Conservation (phyloP, 2,113 vertebrate species). For the Pedetes capensis region DNA sequence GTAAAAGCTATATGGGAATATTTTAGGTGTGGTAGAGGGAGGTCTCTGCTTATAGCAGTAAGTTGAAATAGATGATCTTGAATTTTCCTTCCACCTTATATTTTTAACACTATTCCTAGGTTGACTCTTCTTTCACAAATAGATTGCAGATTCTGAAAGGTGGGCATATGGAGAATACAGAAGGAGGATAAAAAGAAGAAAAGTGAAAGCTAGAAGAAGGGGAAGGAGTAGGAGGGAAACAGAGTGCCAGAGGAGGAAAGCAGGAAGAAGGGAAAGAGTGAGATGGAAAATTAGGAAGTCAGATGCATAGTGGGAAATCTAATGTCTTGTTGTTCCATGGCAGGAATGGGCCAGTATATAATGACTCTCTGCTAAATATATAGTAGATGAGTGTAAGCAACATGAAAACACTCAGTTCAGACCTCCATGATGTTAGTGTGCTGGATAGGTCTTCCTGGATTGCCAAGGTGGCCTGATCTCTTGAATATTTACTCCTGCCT, state of each 20-base stretch:
- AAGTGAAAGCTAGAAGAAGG: neutral
- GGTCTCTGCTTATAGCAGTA: neutral
- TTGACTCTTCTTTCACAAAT: neutral
- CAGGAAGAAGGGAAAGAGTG: neutral
- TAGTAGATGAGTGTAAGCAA: neutral
- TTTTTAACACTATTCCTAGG: neutral
- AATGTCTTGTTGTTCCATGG: neutral
- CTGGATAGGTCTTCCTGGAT: neutral
- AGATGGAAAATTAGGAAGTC: neutral
- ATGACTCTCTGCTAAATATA: neutral
- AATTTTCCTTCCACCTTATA: neutral
- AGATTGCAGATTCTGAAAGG: neutral
- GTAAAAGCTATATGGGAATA: neutral
- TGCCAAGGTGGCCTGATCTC: neutral
- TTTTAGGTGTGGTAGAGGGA: neutral
- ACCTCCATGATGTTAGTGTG: neutral
- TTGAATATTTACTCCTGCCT: neutral
- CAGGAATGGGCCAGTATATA: neutral
- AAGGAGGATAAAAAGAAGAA: neutral
- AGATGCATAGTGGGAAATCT: neutral
- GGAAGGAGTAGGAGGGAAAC: neutral
- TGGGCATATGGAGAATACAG: neutral
- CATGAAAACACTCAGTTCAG: neutral
- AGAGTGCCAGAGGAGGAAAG: rapidly evolving
- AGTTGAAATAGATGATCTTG: neutral